A percentile compares a stretch with the other conserved stretches of the same genome.
Conservation (phyloP, 2,888 invertebrate genomes). For the Pristionchus arcanus region DNA sequence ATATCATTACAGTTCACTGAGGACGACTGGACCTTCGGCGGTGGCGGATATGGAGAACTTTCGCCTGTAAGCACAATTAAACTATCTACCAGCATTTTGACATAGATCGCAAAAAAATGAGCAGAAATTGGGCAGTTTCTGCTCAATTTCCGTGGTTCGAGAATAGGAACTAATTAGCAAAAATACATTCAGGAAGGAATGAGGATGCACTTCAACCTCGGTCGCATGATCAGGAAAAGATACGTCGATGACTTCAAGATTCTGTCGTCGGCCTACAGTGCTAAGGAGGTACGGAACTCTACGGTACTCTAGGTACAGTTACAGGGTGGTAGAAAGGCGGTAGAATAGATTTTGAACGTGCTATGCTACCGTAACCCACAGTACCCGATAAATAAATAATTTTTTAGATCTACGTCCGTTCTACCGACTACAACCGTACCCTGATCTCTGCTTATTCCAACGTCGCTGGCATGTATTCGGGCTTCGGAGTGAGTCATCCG, state of each 20-base stretch:
- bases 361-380: neutral
- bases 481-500: conserved; percentile 19
- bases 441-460: conserved; percentile 90
- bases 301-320: neutral
- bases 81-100: too few relatives aligned
- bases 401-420: conserved; percentile 77
- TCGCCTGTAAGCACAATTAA: neutral
- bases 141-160: too few relatives aligned
- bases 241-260: conserved; percentile 28
- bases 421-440: conserved; percentile 80
- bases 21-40: conserved; percentile 7
- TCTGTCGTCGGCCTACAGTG: neutral
- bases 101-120: too few relatives aligned
- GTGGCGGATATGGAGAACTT: conserved; percentile 47
- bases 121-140: too few relatives aligned
- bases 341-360: neutral
- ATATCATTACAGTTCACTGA: conserved; percentile 29
- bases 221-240: conserved; percentile 22
- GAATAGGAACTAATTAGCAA: too few relatives aligned
- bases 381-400: neutral
- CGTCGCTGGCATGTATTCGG: conserved; percentile 86
- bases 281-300: conserved; percentile 31
- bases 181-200: conserved; percentile 38
- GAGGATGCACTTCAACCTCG: conserved; percentile 53
- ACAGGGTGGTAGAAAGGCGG: neutral